Conservation (phyloP, 1,140 invertebrate genomes). For the Calosoma granatense region DNA sequence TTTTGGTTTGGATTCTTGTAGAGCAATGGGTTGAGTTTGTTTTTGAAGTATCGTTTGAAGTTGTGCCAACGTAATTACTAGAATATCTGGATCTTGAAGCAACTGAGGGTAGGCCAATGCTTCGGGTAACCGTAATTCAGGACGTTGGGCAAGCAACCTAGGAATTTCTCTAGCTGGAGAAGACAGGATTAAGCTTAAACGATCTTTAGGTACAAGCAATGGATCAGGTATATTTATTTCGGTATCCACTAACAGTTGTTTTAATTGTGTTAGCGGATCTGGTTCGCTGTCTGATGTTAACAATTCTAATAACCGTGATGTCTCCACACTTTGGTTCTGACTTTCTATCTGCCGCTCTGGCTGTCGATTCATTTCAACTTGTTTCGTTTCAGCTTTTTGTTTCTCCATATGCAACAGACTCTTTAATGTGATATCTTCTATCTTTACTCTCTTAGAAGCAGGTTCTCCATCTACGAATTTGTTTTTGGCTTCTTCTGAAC, state of each 20-base stretch:
- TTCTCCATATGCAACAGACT: conserved; percentile 30
- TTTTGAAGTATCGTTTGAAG: conserved; percentile 59
- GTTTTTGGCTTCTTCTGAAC: conserved; percentile 46
- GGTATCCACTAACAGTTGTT: conserved; percentile 55
- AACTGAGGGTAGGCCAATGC: conserved; percentile 58
- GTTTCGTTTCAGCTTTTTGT: conserved; percentile 24
- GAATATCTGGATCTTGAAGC: conserved; percentile 62
- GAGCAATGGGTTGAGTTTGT: conserved; percentile 27
- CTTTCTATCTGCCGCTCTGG: conserved; percentile 28
- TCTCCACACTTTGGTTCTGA: conserved; percentile 19
- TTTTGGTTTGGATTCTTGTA: neutral
- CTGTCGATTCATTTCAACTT: conserved; percentile 29
- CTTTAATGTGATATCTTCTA: conserved; percentile 38
- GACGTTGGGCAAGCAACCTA: conserved; percentile 52
- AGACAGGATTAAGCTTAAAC: conserved; percentile 55
- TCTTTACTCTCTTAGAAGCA: conserved; percentile 43
- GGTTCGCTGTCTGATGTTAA: conserved; percentile 39
- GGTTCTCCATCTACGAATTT: conserved; percentile 37
- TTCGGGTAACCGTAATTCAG: conserved; percentile 59
- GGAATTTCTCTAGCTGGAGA: conserved; percentile 67
- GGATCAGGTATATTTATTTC: conserved; percentile 68
- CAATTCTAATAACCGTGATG: conserved; percentile 33
- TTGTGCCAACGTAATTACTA: conserved; percentile 66
- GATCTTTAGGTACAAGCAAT: conserved; percentile 63
- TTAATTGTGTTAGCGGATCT: conserved; percentile 59